phyloP scores from a whole-genome alignment of 2,888 invertebrate genomes.

The Liodrosophila aerea region DNA sequence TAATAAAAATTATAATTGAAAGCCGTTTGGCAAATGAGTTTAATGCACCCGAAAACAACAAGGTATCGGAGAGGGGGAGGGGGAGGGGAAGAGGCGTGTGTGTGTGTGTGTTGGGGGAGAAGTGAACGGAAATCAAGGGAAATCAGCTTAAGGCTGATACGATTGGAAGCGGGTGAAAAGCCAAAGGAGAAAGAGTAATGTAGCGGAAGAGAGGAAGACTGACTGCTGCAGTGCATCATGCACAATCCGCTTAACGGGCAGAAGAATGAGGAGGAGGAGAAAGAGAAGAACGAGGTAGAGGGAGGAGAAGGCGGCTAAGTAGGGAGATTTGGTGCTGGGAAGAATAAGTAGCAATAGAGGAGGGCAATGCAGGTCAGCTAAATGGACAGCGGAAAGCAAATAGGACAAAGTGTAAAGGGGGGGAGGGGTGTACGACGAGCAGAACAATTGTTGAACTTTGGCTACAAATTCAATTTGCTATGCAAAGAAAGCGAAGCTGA shows the following conservation, averaged over 20 bases:
- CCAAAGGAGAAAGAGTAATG: background rate
- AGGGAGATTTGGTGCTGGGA: too few relatives aligned
- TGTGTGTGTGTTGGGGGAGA: slow-evolving; percentile 6
- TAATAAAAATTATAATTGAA: slow-evolving; percentile 81
- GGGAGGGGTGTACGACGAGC: background rate
- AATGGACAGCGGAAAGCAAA: slow-evolving; percentile 30
- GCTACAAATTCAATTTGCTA: slow-evolving; percentile 64
- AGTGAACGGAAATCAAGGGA: slow-evolving; percentile 58
- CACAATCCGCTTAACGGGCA: slow-evolving; percentile 62
- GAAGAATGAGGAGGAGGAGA: too few relatives aligned
- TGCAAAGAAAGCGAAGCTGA: slow-evolving; percentile 50
- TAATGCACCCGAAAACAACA: slow-evolving; percentile 56
- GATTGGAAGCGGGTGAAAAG: too few relatives aligned
- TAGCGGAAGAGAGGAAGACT: background rate
- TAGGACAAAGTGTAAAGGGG: slow-evolving; percentile 6
- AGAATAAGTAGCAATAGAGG: background rate
- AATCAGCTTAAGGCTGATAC: slow-evolving; percentile 60
- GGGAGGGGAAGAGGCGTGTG: background rate
- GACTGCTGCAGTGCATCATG: slow-evolving; percentile 57
- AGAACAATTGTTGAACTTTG: slow-evolving; percentile 38
- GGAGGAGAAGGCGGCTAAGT: too few relatives aligned
- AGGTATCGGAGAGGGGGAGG: background rate
- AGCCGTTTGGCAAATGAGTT: slow-evolving; percentile 76
- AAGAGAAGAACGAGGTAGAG: too few relatives aligned
- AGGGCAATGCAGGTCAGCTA: slow-evolving; percentile 14